Evolutionary conservation across 2,888 invertebrate species (phyloP).

Genomic region (Drosophila demipolita): DNA sequence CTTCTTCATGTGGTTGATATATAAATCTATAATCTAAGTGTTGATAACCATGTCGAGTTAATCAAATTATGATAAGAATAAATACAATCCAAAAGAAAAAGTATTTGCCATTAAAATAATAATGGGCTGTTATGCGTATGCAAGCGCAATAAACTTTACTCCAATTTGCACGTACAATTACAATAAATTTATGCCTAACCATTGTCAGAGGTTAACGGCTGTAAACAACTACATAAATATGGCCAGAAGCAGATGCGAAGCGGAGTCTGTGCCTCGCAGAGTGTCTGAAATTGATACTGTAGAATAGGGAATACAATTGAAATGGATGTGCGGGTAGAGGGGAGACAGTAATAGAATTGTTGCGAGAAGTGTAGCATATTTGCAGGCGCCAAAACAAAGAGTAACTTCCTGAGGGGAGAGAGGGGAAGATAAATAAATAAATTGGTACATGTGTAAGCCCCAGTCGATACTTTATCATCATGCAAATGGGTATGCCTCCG

Average conservation of each 20-base stretch:
- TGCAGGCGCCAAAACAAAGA: constrained; percentile 42
- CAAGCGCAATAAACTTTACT: constrained; percentile 54
- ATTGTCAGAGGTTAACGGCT: constrained; percentile 44
- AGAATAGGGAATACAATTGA: constrained; percentile 10
- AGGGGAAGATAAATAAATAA: constrained; percentile 38
- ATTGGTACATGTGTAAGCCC: constrained; percentile 65
- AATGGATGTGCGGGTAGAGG: background rate
- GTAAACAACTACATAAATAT: constrained; percentile 77
- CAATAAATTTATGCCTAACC: constrained; percentile 68
- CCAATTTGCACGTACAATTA: constrained; percentile 74
- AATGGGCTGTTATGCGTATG: constrained; percentile 33
- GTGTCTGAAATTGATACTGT: constrained; percentile 7
- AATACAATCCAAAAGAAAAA: background rate
- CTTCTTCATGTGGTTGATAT: too few relatives aligned
- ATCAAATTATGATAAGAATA: background rate
- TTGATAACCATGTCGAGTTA: background rate
- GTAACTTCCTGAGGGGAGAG: background rate
- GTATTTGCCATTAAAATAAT: constrained; percentile 23
- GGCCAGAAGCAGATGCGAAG: background rate
- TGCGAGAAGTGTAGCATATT: constrained; percentile 57
- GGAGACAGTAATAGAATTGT: constrained; percentile 53
- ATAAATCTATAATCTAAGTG: too few relatives aligned
- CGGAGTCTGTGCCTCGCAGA: background rate
- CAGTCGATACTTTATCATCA: constrained; percentile 76
- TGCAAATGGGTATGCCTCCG: constrained; percentile 57